Base-by-base conservation (phyloP, 1,140 invertebrate species). In the Ganaspis sp. region DNA sequence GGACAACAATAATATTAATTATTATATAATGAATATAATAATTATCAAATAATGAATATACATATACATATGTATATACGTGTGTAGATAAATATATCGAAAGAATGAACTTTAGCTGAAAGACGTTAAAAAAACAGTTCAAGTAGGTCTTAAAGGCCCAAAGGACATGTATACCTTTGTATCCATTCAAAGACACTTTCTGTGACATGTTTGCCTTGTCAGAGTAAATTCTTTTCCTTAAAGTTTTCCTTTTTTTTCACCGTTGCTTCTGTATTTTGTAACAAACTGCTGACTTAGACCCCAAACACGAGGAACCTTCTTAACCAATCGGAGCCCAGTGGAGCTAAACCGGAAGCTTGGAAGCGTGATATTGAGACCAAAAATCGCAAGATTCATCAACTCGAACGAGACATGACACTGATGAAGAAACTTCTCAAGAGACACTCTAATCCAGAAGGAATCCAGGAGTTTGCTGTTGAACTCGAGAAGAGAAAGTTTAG, bases 401-500 rank as follows among this genome's bases (percentile, higher is more conserved):
- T 93, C 69, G 92, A 93, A 71, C 88, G 90, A 84, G 92, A 92
- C 81, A 91, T 93, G 83, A 88, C 88, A 0, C 91, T 92, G n/a
- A 78, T 93, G 72, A 92, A 93, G 87, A 92, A 90, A 45, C 91
- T 92, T 15, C 85, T 93, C 12, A 89, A 90, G 76, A 90, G 92
- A 49, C 91, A 92, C 79, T 92, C 93, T 64, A 92, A 93, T 74
- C 92, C 92, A 53, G 91, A 92, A 26, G 91, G 92, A 75, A 89
- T 93, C 45, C 88, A 92, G 71, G 92, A 93, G 76, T 87, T 98
- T 76, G 17, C 29, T 73, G 53, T 74, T 76, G 89, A 92, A 23
- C 91, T 92, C 12, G 91, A 94, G 74, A 92, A 90, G 75, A 94
- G 93, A 87, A 90, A 91, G 40, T 92, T 92, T 76, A 92, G 95